phyloP scores from a whole-genome alignment of 2,797 vertebrate species.

The Hydrolagus colliei region DNA sequence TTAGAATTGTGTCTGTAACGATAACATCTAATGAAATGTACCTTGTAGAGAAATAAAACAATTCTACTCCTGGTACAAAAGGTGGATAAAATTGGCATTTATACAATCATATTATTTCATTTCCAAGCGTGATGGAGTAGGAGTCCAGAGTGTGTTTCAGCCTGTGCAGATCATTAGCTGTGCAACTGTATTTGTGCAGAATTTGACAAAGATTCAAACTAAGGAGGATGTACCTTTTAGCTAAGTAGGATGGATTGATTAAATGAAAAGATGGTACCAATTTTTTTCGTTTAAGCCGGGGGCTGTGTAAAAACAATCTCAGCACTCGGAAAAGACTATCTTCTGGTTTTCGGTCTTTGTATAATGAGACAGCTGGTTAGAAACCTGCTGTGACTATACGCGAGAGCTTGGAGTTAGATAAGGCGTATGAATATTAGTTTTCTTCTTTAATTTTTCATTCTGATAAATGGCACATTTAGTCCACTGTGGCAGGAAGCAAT shows the following conservation, averaged over 20 bases:
- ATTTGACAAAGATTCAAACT: constrained; percentile 27
- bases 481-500: constrained; percentile 17
- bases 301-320: constrained; percentile 14
- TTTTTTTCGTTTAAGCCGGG: background rate
- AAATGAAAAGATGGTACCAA: constrained; percentile 12
- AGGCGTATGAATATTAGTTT: constrained; percentile 32
- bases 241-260: constrained; percentile 25
- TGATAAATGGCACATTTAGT: constrained; percentile 27
- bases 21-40: too few relatives aligned
- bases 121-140: background rate
- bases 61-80: background rate
- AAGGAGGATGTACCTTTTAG: constrained; percentile 10
- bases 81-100: background rate
- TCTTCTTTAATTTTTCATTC: constrained; percentile 33
- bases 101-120: background rate
- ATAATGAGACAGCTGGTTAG: constrained; percentile 30
- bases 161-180: background rate
- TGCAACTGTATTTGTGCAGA: background rate
- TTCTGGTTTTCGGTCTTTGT: constrained; percentile 28
- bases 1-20: background rate
- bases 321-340: constrained; percentile 16
- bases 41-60: too few relatives aligned
- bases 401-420: constrained; percentile 32
- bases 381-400: constrained; percentile 26
- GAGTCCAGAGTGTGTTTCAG: background rate